phyloP scores from a whole-genome alignment of 2,888 invertebrate species.

The Oegoconia quadripuncta region DNA sequence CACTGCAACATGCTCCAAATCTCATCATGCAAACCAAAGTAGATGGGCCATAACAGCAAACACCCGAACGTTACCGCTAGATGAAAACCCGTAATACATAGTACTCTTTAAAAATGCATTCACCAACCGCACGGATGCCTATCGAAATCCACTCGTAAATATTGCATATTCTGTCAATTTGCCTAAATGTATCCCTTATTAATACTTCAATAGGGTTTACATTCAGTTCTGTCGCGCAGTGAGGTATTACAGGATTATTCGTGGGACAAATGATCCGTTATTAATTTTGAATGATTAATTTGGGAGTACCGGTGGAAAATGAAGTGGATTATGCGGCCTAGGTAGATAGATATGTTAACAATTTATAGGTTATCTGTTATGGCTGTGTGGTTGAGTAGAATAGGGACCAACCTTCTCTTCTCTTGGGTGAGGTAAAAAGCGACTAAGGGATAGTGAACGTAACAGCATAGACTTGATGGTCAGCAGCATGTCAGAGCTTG shows the following conservation, averaged over 20 bases:
- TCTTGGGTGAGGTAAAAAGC: too few relatives aligned
- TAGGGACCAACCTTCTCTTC: too few relatives aligned
- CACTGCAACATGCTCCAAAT: background rate
- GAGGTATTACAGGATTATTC: constrained; percentile 32
- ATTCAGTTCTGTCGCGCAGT: constrained; percentile 8
- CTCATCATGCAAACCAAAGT: constrained; percentile 4
- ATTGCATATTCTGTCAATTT: constrained; percentile 44
- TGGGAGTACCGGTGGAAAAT: constrained; percentile 24
- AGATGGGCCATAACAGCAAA: background rate
- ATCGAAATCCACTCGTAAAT: constrained; percentile 41
- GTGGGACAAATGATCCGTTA: constrained; percentile 38
- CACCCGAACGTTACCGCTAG: constrained; percentile 11
- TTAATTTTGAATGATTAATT: constrained; percentile 44
- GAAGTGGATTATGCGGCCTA: constrained; percentile 13
- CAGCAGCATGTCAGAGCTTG: too few relatives aligned
- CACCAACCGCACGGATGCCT: constrained; percentile 19
- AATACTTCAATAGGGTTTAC: background rate
- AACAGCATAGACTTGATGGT: too few relatives aligned
- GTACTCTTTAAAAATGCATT: constrained; percentile 32
- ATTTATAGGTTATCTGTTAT: too few relatives aligned
- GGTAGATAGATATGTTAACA: background rate
- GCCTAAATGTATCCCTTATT: constrained; percentile 23
- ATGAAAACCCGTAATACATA: constrained; percentile 23
- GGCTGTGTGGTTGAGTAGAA: too few relatives aligned
- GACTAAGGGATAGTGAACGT: too few relatives aligned